phyloP scores from a whole-genome alignment of 2,113 vertebrate species.

The Phalacrocorax pelagicus region DNA sequence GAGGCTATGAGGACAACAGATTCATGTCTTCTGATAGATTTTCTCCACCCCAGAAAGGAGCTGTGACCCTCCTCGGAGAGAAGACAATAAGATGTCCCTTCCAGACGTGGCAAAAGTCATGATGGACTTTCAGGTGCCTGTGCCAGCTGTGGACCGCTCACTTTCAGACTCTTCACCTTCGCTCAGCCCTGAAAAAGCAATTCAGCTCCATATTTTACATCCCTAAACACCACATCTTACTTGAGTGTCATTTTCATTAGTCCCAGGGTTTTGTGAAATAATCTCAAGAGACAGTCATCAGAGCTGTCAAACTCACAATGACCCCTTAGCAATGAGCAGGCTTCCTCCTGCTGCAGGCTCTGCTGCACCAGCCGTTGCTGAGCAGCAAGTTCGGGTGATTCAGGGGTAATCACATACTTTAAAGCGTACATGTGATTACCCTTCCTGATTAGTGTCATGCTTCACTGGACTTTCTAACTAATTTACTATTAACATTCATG shows the following conservation, averaged over 20 bases:
- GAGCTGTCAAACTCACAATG: neutral
- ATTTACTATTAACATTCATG: neutral
- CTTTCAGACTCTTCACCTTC: neutral
- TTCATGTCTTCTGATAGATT: neutral
- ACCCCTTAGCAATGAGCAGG: neutral
- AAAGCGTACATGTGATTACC: neutral
- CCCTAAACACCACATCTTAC: neutral
- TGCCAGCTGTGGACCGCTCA: neutral
- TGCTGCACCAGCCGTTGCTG: neutral
- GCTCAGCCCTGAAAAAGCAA: neutral
- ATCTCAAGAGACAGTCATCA: neutral
- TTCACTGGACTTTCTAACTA: neutral
- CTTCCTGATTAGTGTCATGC: neutral
- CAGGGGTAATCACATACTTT: neutral
- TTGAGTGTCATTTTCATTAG: neutral
- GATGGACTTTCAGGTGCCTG: neutral
- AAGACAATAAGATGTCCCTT: neutral
- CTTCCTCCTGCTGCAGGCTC: neutral
- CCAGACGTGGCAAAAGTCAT: neutral
- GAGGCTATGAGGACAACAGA: neutral
- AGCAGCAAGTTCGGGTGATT: neutral
- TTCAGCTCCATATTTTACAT: neutral
- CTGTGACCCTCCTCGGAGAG: neutral
- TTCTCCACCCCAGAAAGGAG: neutral
- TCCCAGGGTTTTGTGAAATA: rapidly evolving